Evolutionary conservation across 2,888 invertebrate genomes (phyloP).

Genomic region (Pheosia gnoma): DNA sequence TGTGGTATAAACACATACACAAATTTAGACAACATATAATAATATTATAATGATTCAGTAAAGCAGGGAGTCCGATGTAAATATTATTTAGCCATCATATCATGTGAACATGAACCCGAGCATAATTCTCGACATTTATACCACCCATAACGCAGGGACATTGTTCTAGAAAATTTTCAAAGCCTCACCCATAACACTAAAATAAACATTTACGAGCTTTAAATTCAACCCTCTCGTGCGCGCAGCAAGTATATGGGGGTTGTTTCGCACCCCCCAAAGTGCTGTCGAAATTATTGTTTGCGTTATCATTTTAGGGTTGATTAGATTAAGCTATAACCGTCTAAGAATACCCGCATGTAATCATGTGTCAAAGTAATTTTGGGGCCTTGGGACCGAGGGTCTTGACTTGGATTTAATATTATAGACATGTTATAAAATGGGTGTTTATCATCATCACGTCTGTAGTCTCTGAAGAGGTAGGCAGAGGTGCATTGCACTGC

Average conservation of each 20-base stretch:
- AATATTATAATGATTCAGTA: neutral
- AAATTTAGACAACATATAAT: no score
- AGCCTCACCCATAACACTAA: constrained; percentile 32
- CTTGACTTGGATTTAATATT: neutral
- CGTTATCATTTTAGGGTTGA: constrained; percentile 22
- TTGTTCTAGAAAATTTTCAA: constrained; percentile 24
- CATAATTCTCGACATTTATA: constrained; percentile 24
- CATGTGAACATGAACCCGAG: constrained; percentile 12
- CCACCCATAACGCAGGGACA: constrained; percentile 23
- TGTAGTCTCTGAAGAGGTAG: neutral
- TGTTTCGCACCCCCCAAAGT: constrained; percentile 8
- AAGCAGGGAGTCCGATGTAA: neutral
- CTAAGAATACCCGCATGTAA: constrained; percentile 17
- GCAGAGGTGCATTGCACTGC: neutral
- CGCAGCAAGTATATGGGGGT: neutral
- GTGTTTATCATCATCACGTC: no score
- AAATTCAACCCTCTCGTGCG: constrained; percentile 31
- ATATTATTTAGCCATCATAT: constrained; percentile 15
- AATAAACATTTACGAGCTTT: constrained; percentile 40
- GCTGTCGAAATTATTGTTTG: constrained; percentile 1
- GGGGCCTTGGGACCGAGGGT: neutral
- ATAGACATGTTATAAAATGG: neutral
- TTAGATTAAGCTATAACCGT: constrained; percentile 30
- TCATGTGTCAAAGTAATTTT: constrained; percentile 18
- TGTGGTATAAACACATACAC: no score